Percentiles rank a stretch among this genome's conserved stretches.
These are phyloP conservation scores for Chirona hameri DNA, from an alignment of 2,888 invertebrate genomes.

Conservation along the genomic window DNA sequence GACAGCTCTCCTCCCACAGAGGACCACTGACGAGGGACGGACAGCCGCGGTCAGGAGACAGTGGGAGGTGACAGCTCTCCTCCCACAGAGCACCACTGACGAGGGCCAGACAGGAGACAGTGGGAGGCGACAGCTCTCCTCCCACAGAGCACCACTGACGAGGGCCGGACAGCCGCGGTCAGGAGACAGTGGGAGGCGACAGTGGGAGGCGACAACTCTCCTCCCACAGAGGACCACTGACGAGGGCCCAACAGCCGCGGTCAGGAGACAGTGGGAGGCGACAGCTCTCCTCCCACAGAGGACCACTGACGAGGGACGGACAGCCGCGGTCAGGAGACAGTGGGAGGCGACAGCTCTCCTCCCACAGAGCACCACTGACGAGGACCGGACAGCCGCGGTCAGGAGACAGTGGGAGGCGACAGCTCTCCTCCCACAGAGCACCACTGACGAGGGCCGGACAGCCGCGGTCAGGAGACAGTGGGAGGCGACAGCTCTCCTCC, in stretches of 20 bases:
- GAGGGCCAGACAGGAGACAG: background rate
- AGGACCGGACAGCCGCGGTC: too few species aligned
- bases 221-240: constrained; percentile 42
- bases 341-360: constrained; percentile 43
- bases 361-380: constrained; percentile 41
- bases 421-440: constrained; percentile 48
- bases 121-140: constrained; percentile 43
- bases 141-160: constrained; percentile 41
- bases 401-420: background rate
- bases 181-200: too few species aligned
- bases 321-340: background rate
- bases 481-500: constrained; percentile 43
- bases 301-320: background rate
- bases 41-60: background rate
- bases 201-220: constrained; percentile 42
- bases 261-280: background rate
- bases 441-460: too few species aligned
- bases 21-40: constrained; percentile 30
- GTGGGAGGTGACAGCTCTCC: constrained; percentile 42
- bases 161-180: too few species aligned
- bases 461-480: background rate
- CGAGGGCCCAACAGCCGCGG: too few species aligned
- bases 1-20: constrained; percentile 47
- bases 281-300: constrained; percentile 48
- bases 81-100: constrained; percentile 42